Evolutionary conservation across 2,888 invertebrate species (phyloP), one percentile per base, ranked within the genome.

Genomic region (Lepetodrilus schrolli): DNA sequence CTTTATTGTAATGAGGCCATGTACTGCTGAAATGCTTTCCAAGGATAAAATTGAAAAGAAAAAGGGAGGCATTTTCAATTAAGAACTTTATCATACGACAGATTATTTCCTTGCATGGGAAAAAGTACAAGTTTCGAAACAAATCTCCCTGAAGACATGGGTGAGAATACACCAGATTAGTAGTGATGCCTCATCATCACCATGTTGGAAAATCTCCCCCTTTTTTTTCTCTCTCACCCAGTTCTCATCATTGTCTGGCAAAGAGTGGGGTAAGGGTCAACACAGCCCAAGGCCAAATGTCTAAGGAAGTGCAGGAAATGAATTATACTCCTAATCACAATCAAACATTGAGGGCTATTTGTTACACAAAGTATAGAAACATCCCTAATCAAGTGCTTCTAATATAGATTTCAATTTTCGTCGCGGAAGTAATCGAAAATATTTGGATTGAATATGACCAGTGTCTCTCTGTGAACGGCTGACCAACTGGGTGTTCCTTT

Each of bases 361-460:
- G 58, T 58, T 58, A 58, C 58, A 58, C 30, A 17, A 26, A 17
- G 26, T 30, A 58, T 17, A 58, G 58, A 58, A 58, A 58, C 58
- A 58, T 23, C 34, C 34, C 58, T 58, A 58, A 58, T 58, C 58
- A 58, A 66, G 66, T 66, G 66, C 37, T 37, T 20, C 17, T n/a
- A 38, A 66, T 66, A 66, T 38, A 66, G 66, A 37, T 66, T 66
- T 66, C 21, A 37, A 38, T 50, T 50, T 21, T 50, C 20, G 13
- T 13, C 66, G 7, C 4, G n/a, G 30, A 34, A 58, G 58, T 30
- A 58, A 58, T 58, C 17, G 58, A 58, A 34, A 58, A 30, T n/a
- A n/a, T n/a, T n/a, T n/a, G n/a, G n/a, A n/a, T n/a, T n/a, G n/a
- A n/a, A n/a, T n/a, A n/a, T n/a, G n/a, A n/a, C n/a, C n/a, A n/a